phyloP scores from a whole-genome alignment of 2,797 vertebrate genomes.

The Platalea minor region DNA sequence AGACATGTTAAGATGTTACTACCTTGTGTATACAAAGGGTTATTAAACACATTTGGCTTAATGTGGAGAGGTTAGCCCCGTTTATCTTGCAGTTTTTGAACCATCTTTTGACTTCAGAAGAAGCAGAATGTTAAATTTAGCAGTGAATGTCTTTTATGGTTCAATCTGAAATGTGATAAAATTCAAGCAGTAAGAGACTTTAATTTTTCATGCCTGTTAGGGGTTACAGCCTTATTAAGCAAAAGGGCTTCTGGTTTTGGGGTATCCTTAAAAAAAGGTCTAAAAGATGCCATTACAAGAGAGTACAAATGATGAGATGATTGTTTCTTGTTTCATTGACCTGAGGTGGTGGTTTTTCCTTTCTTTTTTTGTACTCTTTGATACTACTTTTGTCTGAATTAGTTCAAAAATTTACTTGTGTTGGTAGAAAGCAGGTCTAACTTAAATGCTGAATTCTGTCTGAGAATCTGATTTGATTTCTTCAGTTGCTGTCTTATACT shows the following conservation, averaged over 20 bases:
- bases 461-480: background rate
- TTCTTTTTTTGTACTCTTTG: background rate
- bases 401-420: background rate
- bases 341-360: accelerated
- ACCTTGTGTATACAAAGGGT: background rate
- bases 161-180: background rate
- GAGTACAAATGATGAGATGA: background rate
- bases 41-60: background rate
- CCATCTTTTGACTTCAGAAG: background rate
- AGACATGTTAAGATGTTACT: background rate
- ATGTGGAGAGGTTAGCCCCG: background rate
- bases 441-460: background rate
- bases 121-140: background rate
- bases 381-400: background rate
- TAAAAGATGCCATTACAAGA: background rate
- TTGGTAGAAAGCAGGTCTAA: background rate
- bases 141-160: background rate
- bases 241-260: background rate
- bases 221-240: background rate
- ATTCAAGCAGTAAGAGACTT: background rate
- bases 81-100: background rate
- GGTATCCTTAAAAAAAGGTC: background rate
- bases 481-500: background rate
- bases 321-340: background rate
- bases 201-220: background rate